Evolutionary conservation across 30 jellyfish, hydroid and myxozoan genomes (phyloP), one percentile per base, ranked within the genome.

Genomic region (Mastigias papua): DNA sequence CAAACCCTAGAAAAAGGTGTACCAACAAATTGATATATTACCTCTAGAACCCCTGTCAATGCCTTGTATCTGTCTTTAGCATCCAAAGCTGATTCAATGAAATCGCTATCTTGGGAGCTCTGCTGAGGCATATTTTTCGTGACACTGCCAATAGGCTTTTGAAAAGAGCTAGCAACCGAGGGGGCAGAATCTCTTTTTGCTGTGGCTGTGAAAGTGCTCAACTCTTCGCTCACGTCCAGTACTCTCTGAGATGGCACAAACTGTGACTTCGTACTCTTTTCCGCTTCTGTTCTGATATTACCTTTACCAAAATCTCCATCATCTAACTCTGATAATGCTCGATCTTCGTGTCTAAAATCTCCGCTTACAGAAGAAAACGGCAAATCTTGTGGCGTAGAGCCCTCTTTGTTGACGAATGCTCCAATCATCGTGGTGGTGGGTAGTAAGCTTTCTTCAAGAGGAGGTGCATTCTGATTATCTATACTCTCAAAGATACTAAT

Each of bases 21-120:
- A 51, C 2, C 2, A 16, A 51, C 17, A 51, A 51, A 10, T 4
- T 5, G 5, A 10, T 51, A 4, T 51, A 25, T 33, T 66, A 86
- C 95, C 95, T 86, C 89, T 42, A 86, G 30, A 21, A 50, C 95
- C 5, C 95, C 95, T 23, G 90, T 76, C 54, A 86, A 58, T 0
- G 95, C 95, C 54, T 86, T 86, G 78, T 86, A 86, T 37, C 95
- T 87, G 33, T 76, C 87, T 22, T 62, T 63, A 1, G 73, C 95
- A 25, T 65, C 78, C 32, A 86, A 48, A 20, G 66, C 83, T 66
- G 95, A 76, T 0, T 49, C 95, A 64, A 69, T 48, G 61, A 34
- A 66, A 26, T 10, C 79, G 6, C 73, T 64, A 3, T 62, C 82
- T 30, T 72, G 83, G 19, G 83, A 33, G 35, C 21, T 72, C 22